Conservation (phyloP, 2,888 invertebrate genomes). For the Antitype chi region DNA sequence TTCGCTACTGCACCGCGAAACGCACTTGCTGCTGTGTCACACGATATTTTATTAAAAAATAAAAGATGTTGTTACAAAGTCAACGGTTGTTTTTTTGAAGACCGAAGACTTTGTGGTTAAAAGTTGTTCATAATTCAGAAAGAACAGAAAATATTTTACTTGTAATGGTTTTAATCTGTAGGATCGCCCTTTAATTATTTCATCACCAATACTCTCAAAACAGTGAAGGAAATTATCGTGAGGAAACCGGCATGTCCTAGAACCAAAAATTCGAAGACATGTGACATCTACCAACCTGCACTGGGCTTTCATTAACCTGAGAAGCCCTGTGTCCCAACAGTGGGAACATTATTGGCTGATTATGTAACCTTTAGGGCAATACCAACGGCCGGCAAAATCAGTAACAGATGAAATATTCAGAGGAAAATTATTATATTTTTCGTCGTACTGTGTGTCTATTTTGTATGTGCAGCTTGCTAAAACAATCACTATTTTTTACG, state of each 20-base stretch:
- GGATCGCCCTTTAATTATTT: too few species aligned
- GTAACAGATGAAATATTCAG: not conserved
- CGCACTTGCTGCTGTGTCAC: constrained; percentile 41
- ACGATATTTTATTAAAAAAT: constrained; percentile 32
- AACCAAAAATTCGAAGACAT: too few species aligned
- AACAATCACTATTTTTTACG: not conserved
- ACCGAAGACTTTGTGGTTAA: constrained; percentile 6
- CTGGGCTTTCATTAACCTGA: too few species aligned
- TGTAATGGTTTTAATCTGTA: not conserved
- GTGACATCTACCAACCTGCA: too few species aligned
- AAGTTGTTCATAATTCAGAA: not conserved
- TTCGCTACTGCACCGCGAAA: constrained; percentile 60
- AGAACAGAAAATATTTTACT: not conserved
- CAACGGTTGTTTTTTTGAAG: constrained; percentile 25
- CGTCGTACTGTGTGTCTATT: not conserved
- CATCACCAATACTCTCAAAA: too few species aligned
- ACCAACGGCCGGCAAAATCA: not conserved
- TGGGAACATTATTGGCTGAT: too few species aligned
- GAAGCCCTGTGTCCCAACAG: too few species aligned
- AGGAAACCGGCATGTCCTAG: too few species aligned
- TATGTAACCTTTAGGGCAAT: not conserved
- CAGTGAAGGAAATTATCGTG: too few species aligned
- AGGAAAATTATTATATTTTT: not conserved
- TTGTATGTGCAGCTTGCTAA: not conserved
- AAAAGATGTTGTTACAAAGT: constrained; percentile 7